phyloP scores from a whole-genome alignment of 1,140 invertebrate species.

The Alviniconcha marisindica region DNA sequence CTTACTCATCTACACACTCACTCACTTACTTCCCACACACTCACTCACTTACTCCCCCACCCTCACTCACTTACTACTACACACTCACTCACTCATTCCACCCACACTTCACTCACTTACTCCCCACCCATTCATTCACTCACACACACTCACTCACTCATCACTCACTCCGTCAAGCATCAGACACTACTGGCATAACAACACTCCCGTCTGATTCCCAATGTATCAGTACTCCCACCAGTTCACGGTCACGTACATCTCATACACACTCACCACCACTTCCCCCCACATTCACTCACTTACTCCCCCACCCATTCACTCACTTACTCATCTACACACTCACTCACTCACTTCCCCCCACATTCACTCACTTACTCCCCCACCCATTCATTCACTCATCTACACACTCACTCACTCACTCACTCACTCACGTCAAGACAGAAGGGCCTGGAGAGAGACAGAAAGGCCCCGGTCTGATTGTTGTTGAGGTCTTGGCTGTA shows the following conservation, averaged over 20 bases:
- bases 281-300: too few species aligned
- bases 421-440: constrained; percentile 43
- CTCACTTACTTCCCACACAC: too few species aligned
- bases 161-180: too few species aligned
- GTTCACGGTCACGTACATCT: neutral
- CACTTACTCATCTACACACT: neutral
- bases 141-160: too few species aligned
- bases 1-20: too few species aligned
- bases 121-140: too few species aligned
- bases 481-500: constrained; percentile 31
- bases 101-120: too few species aligned
- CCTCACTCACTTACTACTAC: too few species aligned
- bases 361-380: constrained; percentile 7
- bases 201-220: too few species aligned
- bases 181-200: neutral
- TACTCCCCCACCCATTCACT: neutral
- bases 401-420: constrained; percentile 16
- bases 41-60: too few species aligned
- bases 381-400: neutral
- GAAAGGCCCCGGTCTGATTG: constrained; percentile 23
- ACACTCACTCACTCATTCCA: too few species aligned
- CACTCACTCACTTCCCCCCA: neutral
- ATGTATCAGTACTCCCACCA: too few species aligned
- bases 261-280: neutral
- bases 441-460: constrained; percentile 32